Conservation (phyloP, 2,888 invertebrate genomes). For the Dicroscelio sp. region DNA sequence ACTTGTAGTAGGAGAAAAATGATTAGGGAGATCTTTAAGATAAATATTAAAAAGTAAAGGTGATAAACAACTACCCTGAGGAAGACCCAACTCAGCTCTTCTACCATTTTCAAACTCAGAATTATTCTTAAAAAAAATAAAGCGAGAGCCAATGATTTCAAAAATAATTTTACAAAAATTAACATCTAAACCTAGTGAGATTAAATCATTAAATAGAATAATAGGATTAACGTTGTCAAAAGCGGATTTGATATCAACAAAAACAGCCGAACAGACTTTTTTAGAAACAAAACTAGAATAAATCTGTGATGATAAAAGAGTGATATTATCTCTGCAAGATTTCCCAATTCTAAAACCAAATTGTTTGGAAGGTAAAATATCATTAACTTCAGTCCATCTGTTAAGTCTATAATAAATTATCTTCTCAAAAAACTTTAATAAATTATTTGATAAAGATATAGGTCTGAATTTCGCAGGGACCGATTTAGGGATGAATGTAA, state of each 20-base stretch:
- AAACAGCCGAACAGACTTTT: background rate
- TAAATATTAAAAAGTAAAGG: conserved; percentile 34
- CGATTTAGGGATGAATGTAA: conserved; percentile 6
- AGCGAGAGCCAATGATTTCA: background rate
- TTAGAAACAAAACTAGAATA: background rate
- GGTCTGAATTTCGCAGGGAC: conserved; percentile 3
- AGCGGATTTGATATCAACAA: conserved; percentile 42
- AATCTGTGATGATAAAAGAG: background rate
- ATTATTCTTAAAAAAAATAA: conserved; percentile 37
- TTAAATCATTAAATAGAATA: background rate
- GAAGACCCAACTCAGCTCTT: background rate
- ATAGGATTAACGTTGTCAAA: conserved; percentile 31
- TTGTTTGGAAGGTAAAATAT: background rate
- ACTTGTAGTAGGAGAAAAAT: background rate
- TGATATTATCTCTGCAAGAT: conserved; percentile 15
- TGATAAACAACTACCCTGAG: conserved; percentile 31
- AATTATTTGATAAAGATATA: background rate
- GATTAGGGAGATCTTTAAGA: background rate
- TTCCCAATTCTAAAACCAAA: background rate
- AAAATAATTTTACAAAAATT: conserved; percentile 8
- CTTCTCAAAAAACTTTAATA: conserved; percentile 1
- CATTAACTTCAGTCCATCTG: background rate
- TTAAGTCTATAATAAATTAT: conserved; percentile 16
- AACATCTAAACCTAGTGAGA: background rate
- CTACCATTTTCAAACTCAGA: conserved; percentile 9